Evolutionary conservation across 1,140 invertebrate genomes (phyloP), one percentile per base, ranked within the genome.

Genomic region (Zaprionus ghesquierei): DNA sequence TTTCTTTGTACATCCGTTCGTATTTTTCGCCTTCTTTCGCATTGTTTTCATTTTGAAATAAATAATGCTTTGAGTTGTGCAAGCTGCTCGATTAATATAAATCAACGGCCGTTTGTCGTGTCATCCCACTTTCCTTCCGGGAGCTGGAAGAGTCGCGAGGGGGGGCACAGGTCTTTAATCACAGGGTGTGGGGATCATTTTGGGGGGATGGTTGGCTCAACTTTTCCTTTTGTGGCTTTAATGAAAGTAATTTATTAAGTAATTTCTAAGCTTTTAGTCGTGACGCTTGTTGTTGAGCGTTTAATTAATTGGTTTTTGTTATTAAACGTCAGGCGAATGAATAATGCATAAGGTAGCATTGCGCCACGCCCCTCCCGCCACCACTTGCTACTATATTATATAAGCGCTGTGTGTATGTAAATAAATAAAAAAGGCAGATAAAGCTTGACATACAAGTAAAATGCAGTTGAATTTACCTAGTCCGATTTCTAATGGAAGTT

Each of bases 191-290:
- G 33, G 33, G 13, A 35, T n/a, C 13, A 0, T 35, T 35, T n/a
- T 35, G 4, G 35, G n/a, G 35, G 64, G 12, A 46, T 51, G 25
- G 68, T 5, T 71, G 61, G 64, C 50, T 69, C 50, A 74, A 79
- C 82, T 79, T 86, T 82, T 86, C 70, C 75, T 78, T 78, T 81
- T 86, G 82, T 81, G 82, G 71, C 79, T 86, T 86, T 87, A 82
- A 86, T 82, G 79, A 77, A 82, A 82, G 79, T 89, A 89, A 87
- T 87, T 87, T 87, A 87, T 87, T 89, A 87, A 87, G 82, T 87
- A 87, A 87, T 87, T 89, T 87, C 82, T 87, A 89, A 89, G 82
- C 84, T 82, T 74, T 79, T 82, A 82, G 84, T 82, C 84, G 79
- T 79, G 82, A 82, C 84, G 84, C 68, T 87, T 62, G 75, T 65